phyloP scores from a whole-genome alignment of 2,797 vertebrate species.

The Presbytis comata region DNA sequence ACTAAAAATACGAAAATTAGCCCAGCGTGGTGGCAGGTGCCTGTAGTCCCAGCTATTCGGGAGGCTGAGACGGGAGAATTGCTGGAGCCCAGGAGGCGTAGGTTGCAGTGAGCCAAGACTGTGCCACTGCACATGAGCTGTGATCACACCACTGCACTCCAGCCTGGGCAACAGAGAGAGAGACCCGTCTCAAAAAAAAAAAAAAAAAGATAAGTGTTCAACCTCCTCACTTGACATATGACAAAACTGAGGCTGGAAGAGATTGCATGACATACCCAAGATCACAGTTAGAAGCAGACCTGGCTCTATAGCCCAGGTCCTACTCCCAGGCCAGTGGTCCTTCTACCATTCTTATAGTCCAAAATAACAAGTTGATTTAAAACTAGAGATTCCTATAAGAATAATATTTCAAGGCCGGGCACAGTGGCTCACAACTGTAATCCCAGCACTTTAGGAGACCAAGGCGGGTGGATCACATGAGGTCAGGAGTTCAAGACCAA shows the following conservation, averaged over 20 bases:
- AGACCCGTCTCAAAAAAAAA: background rate
- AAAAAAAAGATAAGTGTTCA: background rate
- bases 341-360: background rate
- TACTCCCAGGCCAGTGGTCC: background rate
- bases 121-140: too few relatives aligned
- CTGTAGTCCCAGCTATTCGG: background rate
- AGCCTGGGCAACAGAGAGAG: background rate
- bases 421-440: background rate
- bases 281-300: background rate
- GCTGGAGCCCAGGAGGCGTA: background rate
- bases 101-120: background rate
- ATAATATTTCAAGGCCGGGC: background rate
- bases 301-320: background rate
- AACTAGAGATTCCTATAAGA: background rate
- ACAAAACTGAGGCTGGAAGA: background rate
- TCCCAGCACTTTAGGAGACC: background rate
- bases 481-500: background rate
- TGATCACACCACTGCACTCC: background rate
- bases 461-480: background rate
- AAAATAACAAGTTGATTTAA: background rate
- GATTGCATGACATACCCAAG: background rate
- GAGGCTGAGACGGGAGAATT: background rate
- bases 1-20: background rate
- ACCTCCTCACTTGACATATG: background rate
- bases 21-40: fast-evolving